phyloP scores from a whole-genome alignment of 1,140 invertebrate species.

The Lordiphosa collinella region DNA sequence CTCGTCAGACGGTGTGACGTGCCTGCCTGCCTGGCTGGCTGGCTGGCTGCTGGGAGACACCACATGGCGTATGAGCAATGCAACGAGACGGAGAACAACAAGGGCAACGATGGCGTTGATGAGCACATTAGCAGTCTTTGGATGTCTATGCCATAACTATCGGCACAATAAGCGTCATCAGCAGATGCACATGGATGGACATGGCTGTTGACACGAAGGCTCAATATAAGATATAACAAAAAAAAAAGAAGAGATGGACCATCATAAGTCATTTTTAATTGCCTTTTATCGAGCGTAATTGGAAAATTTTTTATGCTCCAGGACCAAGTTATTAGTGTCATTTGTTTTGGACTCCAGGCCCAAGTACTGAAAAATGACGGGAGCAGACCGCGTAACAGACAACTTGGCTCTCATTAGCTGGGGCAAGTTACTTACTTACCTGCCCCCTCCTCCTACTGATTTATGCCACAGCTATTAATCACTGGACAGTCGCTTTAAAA shows the following conservation, averaged over 20 bases:
- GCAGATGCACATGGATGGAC: too few relatives aligned
- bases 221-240: background rate
- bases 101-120: too few relatives aligned
- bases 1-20: too few relatives aligned
- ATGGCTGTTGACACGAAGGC: too few relatives aligned
- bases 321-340: constrained; percentile 43
- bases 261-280: constrained; percentile 53
- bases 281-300: constrained; percentile 51
- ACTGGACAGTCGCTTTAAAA: background rate
- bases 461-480: constrained; percentile 49
- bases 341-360: constrained; percentile 48
- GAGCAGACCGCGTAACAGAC: constrained; percentile 25
- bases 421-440: constrained; percentile 46
- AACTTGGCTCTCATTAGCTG: constrained; percentile 27
- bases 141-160: too few relatives aligned
- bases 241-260: constrained; percentile 2
- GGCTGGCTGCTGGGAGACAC: too few relatives aligned
- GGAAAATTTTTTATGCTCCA: constrained; percentile 29
- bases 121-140: too few relatives aligned
- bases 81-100: too few relatives aligned
- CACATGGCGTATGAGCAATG: too few relatives aligned
- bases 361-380: constrained; percentile 46
- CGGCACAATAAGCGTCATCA: too few relatives aligned
- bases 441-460: constrained; percentile 8
- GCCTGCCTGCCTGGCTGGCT: too few relatives aligned